phyloP scores from a whole-genome alignment of 2,797 vertebrate genomes.

The Pipistrellus nathusii region DNA sequence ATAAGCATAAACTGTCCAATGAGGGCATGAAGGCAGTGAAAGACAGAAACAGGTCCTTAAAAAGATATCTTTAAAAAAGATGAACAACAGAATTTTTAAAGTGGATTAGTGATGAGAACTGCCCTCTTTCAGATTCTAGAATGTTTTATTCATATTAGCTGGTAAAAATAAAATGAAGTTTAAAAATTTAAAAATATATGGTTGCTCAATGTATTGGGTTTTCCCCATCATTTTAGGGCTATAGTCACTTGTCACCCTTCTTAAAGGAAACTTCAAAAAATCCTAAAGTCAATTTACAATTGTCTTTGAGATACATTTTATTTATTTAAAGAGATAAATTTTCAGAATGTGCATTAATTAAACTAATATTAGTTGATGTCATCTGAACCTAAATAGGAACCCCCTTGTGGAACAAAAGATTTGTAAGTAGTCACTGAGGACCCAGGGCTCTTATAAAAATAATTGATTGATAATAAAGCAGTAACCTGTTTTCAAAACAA shows the following conservation, averaged over 20 bases:
- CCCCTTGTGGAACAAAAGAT: not conserved
- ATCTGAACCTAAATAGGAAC: not conserved
- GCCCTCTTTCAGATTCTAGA: not conserved
- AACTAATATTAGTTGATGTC: not conserved
- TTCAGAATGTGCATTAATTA: slow-evolving; percentile 17
- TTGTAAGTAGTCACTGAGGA: slow-evolving; percentile 31
- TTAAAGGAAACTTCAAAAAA: not conserved
- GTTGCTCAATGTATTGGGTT: not conserved
- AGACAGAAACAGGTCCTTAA: not conserved
- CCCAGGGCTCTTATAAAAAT: not conserved
- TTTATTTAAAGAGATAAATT: slow-evolving; percentile 34
- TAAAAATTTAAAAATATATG: not conserved
- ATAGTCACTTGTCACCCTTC: not conserved
- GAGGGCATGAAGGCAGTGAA: not conserved
- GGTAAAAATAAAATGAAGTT: slow-evolving; percentile 36
- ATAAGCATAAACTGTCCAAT: not conserved
- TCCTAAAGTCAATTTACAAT: slow-evolving; percentile 1
- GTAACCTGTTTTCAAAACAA: not conserved
- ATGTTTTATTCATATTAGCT: not conserved
- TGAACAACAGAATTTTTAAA: slow-evolving; percentile 10
- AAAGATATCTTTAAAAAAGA: not conserved
- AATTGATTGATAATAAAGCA: not conserved
- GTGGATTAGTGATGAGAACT: not conserved
- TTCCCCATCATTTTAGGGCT: not conserved
- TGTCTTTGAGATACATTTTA: slow-evolving; percentile 19